Conservation (phyloP, 2,888 invertebrate genomes). For the Litoditis marina region DNA sequence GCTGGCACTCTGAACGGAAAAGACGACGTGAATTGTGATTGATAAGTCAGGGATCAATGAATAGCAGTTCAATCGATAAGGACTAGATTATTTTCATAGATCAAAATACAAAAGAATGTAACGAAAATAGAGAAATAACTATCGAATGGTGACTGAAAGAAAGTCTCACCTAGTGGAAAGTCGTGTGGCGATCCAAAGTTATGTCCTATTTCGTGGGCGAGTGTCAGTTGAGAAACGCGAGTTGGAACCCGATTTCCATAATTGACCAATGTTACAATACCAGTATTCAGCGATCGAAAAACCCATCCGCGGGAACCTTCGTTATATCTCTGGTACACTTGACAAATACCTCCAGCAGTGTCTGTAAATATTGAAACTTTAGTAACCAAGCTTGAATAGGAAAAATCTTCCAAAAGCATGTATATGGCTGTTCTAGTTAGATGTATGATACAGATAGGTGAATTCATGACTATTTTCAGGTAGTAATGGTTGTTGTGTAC, state of each 20-base stretch:
- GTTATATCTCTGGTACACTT: constrained; percentile 90
- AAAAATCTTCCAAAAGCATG: too few relatives aligned
- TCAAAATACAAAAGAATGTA: not conserved
- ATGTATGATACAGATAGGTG: too few relatives aligned
- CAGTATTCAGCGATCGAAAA: constrained; percentile 92
- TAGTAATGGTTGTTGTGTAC: too few relatives aligned
- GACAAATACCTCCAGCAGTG: constrained; percentile 96
- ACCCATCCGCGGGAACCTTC: constrained; percentile 85
- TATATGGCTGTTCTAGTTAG: too few relatives aligned
- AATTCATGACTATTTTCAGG: too few relatives aligned
- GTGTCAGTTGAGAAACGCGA: constrained; percentile 91
- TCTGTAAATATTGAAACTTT: constrained; percentile 67
- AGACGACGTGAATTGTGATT: too few relatives aligned
- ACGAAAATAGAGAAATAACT: not conserved
- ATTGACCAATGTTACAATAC: constrained; percentile 97
- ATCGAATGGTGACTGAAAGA: too few relatives aligned
- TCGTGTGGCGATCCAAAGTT: constrained; percentile 87
- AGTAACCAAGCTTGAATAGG: too few relatives aligned
- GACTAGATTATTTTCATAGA: too few relatives aligned
- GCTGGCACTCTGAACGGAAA: constrained; percentile 74
- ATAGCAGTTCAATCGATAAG: too few relatives aligned
- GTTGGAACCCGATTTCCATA: constrained; percentile 90
- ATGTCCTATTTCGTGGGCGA: constrained; percentile 98
- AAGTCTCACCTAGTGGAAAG: constrained; percentile 46
- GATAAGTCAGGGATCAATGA: too few relatives aligned